Evolutionary conservation across 2,888 invertebrate genomes (phyloP), one percentile per base, ranked within the genome.

Genomic region (Amphipyra berbera): DNA sequence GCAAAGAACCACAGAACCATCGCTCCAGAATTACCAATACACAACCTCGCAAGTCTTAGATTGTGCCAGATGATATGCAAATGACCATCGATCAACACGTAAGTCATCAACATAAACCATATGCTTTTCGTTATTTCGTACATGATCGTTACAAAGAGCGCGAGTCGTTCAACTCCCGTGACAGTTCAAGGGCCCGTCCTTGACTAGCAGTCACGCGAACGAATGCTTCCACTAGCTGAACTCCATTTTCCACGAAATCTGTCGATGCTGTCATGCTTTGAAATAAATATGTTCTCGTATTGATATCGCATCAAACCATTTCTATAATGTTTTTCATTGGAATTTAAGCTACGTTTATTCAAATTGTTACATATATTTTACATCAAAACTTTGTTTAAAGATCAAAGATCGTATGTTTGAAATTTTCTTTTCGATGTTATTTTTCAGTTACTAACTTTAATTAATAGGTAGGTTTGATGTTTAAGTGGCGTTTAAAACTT

Each of bases 141-240:
- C 37, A 58, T 69, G 68, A 60, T 44, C 44, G 35, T 45, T 52
- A 52, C 59, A 59, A 58, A 54, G 63, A 41, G 50, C 68, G 64
- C 65, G 76, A 82, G 78, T 79, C 82, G 78, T 76, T 77, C 72
- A 78, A 76, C 78, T 74, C 75, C 68, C 59, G 65, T 64, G 62
- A 65, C 76, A 76, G 84, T 85, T 85, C 84, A 87, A 86, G 87
- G 86, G 58, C 78, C 48, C 77, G 78, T 68, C 76, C 69, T 78
- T 76, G 76, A 72, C 63, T 62, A 57, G 57, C 46, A 66, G 82
- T 79, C 84, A 86, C 82, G 85, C 82, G 67, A 80, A 69, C 57
- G 12, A 66, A 55, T 65, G 66, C 63, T 81, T 82, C 78, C 70
- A 78, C 71, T 72, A 73, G 67, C 76, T 77, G 75, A 77, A 64